A percentile compares a stretch with the other conserved stretches of the same genome.
These are phyloP conservation scores for Sebastes goodei DNA, from an alignment of 2,797 vertebrate genomes.

Conservation along the genomic window DNA sequence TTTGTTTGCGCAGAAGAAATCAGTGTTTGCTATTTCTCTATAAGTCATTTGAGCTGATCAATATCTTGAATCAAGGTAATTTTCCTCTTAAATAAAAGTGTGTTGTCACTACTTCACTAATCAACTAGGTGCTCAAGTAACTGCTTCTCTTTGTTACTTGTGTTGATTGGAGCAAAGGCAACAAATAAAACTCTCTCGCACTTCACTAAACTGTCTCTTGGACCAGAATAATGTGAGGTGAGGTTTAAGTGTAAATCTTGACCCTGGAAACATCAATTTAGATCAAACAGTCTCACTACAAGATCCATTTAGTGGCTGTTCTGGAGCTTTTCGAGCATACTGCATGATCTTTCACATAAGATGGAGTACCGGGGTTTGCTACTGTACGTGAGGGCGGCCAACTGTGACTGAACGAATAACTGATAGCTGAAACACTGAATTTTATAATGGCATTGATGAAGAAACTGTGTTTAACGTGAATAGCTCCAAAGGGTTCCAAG, in stretches of 20 bases:
- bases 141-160: not conserved
- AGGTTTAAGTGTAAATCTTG: not conserved
- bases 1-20: not conserved
- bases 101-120: not conserved
- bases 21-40: not conserved
- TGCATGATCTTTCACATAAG: not conserved
- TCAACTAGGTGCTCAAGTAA: not conserved
- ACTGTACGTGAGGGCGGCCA: no score
- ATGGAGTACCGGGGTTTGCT: no score
- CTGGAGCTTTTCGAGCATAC: not conserved
- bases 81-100: slow-evolving; percentile 8
- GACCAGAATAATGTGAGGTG: not conserved
- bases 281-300: not conserved
- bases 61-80: slow-evolving; percentile 23
- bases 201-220: not conserved
- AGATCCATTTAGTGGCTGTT: not conserved
- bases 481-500: not conserved
- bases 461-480: not conserved
- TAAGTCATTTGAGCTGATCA: slow-evolving; percentile 4
- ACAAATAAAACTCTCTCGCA: not conserved
- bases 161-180: not conserved
- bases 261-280: not conserved
- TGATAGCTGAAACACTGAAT: no score
- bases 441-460: not conserved
- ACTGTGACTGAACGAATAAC: no score